A percentile compares a stretch with the other conserved stretches of the same genome.
Conservation (phyloP, 2,888 invertebrate genomes). For the Hyles lineata region DNA sequence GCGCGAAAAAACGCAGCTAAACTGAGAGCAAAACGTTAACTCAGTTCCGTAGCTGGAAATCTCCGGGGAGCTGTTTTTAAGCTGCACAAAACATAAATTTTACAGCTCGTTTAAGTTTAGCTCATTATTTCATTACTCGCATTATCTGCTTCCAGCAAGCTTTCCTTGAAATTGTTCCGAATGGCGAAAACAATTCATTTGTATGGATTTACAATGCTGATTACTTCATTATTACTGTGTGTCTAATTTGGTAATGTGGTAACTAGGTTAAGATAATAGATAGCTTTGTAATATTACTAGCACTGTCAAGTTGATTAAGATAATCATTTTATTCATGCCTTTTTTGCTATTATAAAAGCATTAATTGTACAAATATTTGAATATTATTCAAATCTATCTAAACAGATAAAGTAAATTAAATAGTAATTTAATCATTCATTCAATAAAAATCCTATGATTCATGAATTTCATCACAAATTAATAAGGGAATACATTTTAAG, state of each 20-base stretch:
- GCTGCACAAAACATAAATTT: slow-evolving; percentile 81
- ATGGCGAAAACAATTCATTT: slow-evolving; percentile 13
- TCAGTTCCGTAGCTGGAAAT: slow-evolving; percentile 68
- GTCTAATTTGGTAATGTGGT: neutral
- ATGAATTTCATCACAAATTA: too few species aligned
- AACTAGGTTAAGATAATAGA: neutral
- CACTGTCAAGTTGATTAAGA: too few species aligned
- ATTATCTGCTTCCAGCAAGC: slow-evolving; percentile 62
- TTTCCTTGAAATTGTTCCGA: slow-evolving; percentile 43
- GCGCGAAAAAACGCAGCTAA: slow-evolving; percentile 62
- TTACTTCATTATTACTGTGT: neutral
- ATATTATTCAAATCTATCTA: too few species aligned
- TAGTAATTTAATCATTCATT: too few species aligned
- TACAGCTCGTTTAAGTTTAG: slow-evolving; percentile 80
- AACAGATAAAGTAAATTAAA: too few species aligned
- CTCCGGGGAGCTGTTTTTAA: slow-evolving; percentile 79
- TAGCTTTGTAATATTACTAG: too few species aligned
- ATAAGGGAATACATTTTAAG: neutral
- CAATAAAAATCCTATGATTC: too few species aligned
- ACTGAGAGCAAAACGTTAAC: slow-evolving; percentile 72
- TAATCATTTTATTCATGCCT: too few species aligned
- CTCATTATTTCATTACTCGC: slow-evolving; percentile 80
- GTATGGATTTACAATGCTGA: neutral
- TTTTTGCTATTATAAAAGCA: too few species aligned
- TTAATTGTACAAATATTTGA: too few species aligned